Percentiles rank a stretch among this genome's conserved stretches.
Conservation (phyloP, 1,140 invertebrate species). For the Orchesella cincta region DNA sequence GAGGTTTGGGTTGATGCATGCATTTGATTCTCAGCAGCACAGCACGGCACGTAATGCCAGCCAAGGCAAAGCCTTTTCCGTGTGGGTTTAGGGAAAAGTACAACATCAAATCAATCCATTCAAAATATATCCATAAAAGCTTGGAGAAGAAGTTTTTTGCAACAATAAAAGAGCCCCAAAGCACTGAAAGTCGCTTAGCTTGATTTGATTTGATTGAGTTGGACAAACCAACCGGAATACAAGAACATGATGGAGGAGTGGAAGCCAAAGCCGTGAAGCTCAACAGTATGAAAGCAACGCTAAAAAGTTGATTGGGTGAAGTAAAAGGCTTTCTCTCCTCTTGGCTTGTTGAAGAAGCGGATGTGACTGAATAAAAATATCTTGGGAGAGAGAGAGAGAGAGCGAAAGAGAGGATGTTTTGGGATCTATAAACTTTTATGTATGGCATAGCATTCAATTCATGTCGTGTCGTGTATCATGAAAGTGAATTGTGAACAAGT, state of each 20-base stretch:
- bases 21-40: neutral
- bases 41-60: too few species aligned
- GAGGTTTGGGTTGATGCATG: neutral
- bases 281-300: neutral
- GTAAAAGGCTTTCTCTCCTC: too few species aligned
- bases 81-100: too few species aligned
- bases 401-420: too few species aligned
- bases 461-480: too few species aligned
- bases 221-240: slow-evolving; percentile 28
- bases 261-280: neutral
- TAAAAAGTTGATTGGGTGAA: slow-evolving; percentile 13
- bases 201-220: slow-evolving; percentile 41
- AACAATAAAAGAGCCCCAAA: slow-evolving; percentile 10
- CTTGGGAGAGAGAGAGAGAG: too few species aligned
- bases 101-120: slow-evolving; percentile 13
- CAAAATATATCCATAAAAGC: neutral
- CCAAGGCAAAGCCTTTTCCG: neutral
- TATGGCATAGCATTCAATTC: too few species aligned
- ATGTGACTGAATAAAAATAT: too few species aligned
- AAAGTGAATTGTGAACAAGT: too few species aligned
- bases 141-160: neutral
- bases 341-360: too few species aligned
- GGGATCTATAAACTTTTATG: too few species aligned
- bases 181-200: slow-evolving; percentile 50
- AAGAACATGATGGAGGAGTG: neutral